Evolutionary conservation across 2,797 vertebrate genomes (phyloP).

Genomic region (Karalla daura): DNA sequence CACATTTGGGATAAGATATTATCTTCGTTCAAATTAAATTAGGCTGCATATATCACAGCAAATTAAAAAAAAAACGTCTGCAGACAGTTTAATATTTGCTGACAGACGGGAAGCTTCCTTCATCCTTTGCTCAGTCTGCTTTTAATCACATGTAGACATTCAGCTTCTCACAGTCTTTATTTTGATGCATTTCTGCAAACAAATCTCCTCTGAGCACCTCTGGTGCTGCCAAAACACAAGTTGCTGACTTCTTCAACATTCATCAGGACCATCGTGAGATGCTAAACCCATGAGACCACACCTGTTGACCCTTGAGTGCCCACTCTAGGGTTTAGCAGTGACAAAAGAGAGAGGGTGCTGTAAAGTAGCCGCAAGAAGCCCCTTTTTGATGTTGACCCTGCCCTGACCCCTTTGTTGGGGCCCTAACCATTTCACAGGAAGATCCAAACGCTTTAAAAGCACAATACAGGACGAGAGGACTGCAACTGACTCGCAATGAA

Average conservation of each 20-base stretch:
- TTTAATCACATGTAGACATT: slow-evolving; percentile 33
- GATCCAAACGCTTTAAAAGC: slow-evolving; percentile 78
- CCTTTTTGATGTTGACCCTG: slow-evolving; percentile 81
- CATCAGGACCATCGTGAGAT: slow-evolving; percentile 24
- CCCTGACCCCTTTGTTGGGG: slow-evolving; percentile 80
- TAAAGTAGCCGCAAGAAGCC: slow-evolving; percentile 69
- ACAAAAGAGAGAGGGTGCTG: slow-evolving; percentile 74
- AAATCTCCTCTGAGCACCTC: neutral
- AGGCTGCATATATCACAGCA: slow-evolving; percentile 52
- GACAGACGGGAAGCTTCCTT: slow-evolving; percentile 49
- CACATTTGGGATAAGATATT: slow-evolving; percentile 67
- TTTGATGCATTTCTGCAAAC: slow-evolving; percentile 4
- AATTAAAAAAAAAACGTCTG: slow-evolving; percentile 24
- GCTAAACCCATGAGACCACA: slow-evolving; percentile 65
- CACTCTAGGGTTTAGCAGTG: slow-evolving; percentile 61
- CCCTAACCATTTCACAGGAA: slow-evolving; percentile 80
- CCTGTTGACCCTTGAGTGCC: slow-evolving; percentile 76
- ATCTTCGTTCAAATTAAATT: slow-evolving; percentile 73
- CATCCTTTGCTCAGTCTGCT: slow-evolving; percentile 30
- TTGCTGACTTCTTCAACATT: slow-evolving; percentile 23
- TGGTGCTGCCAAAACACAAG: slow-evolving; percentile 1
- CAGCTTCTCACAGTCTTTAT: slow-evolving; percentile 5
- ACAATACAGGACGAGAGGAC: slow-evolving; percentile 74
- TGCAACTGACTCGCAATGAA: slow-evolving; percentile 65
- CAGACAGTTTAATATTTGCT: slow-evolving; percentile 58